Evolutionary conservation across 2,888 invertebrate species (phyloP).

Genomic region (Drosophila villosipedis): DNA sequence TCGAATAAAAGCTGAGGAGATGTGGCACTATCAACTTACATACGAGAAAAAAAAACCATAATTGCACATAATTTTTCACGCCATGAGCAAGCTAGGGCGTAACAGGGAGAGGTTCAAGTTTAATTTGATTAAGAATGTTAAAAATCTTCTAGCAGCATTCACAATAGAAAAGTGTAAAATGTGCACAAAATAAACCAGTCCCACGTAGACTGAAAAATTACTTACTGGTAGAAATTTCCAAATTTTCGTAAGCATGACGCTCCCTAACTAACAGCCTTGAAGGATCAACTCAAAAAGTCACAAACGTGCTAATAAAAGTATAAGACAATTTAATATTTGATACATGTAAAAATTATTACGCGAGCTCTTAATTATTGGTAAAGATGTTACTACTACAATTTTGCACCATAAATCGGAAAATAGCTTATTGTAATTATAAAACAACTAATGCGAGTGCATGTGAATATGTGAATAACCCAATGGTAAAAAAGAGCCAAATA

Average conservation of each 20-base stretch:
- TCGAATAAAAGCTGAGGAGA: neutral
- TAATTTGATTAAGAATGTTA: neutral
- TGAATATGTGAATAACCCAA: neutral
- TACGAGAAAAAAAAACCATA: neutral
- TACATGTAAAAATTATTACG: neutral
- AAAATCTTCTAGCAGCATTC: neutral
- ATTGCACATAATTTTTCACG: neutral
- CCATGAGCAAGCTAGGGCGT: neutral
- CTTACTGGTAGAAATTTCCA: neutral
- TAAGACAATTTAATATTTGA: neutral
- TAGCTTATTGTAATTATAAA: neutral
- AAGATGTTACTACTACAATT: neutral
- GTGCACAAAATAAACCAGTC: neutral
- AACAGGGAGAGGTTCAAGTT: neutral
- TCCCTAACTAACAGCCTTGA: neutral
- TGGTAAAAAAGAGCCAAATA: too few relatives aligned
- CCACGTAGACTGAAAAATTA: neutral
- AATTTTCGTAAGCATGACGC: neutral
- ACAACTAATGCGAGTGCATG: neutral
- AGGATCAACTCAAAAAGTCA: neutral
- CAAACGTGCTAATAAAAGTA: neutral
- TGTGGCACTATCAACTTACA: neutral
- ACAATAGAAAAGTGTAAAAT: neutral
- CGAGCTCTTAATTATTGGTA: neutral
- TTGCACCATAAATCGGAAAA: neutral